Conservation (phyloP, 2,888 invertebrate species). For the Minunthozetes semirufus region DNA sequence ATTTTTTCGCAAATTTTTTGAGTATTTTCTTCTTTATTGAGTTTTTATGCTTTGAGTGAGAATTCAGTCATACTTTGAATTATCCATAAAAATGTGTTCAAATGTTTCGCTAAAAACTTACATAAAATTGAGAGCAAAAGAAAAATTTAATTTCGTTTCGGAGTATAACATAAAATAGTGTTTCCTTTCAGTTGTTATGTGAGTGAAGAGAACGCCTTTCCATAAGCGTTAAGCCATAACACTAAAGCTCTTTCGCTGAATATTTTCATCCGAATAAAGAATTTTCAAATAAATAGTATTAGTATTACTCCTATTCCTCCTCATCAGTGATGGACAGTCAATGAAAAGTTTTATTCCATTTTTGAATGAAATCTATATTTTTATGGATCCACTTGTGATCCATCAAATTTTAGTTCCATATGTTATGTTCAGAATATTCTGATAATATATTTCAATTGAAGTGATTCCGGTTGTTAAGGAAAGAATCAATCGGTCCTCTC, state of each 20-base stretch:
- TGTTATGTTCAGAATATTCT: too few relatives aligned
- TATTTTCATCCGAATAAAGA: neutral
- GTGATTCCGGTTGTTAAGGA: too few relatives aligned
- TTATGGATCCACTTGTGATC: too few relatives aligned
- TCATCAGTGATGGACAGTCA: too few relatives aligned
- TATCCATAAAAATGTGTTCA: constrained; percentile 9
- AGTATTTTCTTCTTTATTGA: neutral
- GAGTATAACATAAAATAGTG: neutral
- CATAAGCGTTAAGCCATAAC: neutral
- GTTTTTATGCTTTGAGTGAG: neutral
- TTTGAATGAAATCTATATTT: too few relatives aligned
- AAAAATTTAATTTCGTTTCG: constrained; percentile 14
- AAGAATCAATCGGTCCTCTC: too few relatives aligned
- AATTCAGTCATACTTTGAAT: neutral
- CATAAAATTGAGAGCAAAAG: neutral
- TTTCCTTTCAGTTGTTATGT: neutral
- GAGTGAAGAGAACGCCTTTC: neutral
- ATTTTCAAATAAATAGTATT: neutral
- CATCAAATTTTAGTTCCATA: too few relatives aligned
- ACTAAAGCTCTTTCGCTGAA: neutral
- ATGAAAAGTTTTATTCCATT: too few relatives aligned
- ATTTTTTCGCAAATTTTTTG: too few relatives aligned
- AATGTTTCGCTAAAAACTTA: neutral
- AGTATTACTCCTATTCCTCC: too few relatives aligned
- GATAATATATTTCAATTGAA: too few relatives aligned